Base-by-base conservation (phyloP, 2,888 invertebrate genomes). In the Dendrolimus pini region DNA sequence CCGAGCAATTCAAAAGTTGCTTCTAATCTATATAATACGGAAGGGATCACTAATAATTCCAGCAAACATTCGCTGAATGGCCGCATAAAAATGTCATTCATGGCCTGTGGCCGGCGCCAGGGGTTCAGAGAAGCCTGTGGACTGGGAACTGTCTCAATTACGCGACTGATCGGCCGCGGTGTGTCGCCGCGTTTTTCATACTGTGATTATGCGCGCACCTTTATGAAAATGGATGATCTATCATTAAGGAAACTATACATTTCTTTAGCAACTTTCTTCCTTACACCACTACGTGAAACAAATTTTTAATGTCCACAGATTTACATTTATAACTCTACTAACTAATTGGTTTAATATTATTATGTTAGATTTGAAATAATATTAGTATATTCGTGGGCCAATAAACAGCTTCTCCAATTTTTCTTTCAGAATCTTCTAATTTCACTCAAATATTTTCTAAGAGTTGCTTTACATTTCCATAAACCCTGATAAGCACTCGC, bases 211-310 rank as follows among this genome's bases (percentile, higher is more conserved):
- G 61, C 60, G 57, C 53, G 58, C 61, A 54, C 58, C 63, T 60
- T 59, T 62, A 81, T 82, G 76, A 79, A 84, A 75, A 83, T 84
- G 77, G 70, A 83, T 80, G 79, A 80, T 70, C 8, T 55, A 53
- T 63, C 67, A 67, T 65, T 65, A 60, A 55, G 63, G 62, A 60
- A 62, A 30, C 30, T 30, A 30, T 30, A 30, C 3, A 30, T 30
- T 30, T 30, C 30, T 30, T 30, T 30, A 6, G 6, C 3, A 30
- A 30, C 30, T 30, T 30, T 30, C 30, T 30, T 30, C 30, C 30
- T 30, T 30, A 30, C 30, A 6, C 30, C 6, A 30, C 30, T 30
- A 30, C 0, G 6, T 30, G 30, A 30, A 30, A 30, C 30, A 0
- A 18, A 18, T 18, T 18, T 18, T 18, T 2, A 18, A 2, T 18